Evolutionary conservation across 2,113 vertebrate species (phyloP).

Genomic region (Tragelaphus buxtoni): DNA sequence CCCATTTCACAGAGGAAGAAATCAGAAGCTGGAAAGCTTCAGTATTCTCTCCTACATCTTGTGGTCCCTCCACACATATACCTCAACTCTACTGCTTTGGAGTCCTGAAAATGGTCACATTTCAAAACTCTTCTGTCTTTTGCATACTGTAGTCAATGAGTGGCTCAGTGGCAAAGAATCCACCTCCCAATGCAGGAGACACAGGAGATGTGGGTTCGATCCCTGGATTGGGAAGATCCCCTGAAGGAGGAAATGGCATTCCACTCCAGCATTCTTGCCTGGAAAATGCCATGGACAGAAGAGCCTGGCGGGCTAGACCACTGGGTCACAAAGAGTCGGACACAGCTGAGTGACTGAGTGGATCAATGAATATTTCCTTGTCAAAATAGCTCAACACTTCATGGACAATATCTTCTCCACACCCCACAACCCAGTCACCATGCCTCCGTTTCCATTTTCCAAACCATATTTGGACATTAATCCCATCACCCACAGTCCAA

Average conservation of each 20-base stretch:
- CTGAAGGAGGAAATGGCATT: neutral
- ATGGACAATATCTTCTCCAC: neutral
- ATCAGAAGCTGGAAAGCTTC: neutral
- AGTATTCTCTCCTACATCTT: neutral
- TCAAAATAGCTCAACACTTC: neutral
- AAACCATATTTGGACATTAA: conserved; percentile 40
- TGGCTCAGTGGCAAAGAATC: neutral
- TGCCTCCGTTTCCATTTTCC: neutral
- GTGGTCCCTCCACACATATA: neutral
- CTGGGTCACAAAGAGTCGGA: neutral
- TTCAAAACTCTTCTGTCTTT: neutral
- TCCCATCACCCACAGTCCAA: conserved; percentile 43
- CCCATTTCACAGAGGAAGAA: neutral
- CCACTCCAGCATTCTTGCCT: neutral
- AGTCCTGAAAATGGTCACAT: neutral
- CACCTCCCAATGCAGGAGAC: neutral
- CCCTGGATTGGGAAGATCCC: neutral
- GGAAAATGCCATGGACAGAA: neutral
- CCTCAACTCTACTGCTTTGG: neutral
- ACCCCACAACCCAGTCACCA: neutral
- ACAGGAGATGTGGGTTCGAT: neutral
- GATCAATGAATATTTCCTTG: neutral
- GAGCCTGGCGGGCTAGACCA: neutral
- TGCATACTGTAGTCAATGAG: neutral
- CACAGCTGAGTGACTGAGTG: neutral